Evolutionary conservation across 2,888 invertebrate genomes (phyloP), one percentile per base, ranked within the genome.

Genomic region (Morpho achilles): DNA sequence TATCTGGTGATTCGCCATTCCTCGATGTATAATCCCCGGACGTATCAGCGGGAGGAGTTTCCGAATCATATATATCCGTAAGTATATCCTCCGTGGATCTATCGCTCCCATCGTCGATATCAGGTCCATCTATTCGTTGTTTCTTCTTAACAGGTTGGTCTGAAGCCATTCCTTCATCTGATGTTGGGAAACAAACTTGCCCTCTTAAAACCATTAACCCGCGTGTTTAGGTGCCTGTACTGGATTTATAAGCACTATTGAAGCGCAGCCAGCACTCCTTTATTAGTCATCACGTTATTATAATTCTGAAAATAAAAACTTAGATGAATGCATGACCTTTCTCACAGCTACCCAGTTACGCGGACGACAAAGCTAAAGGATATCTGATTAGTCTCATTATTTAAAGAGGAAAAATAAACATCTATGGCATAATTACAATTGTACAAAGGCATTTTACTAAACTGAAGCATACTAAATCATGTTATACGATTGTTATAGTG

Each of bases 101-200:
- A 61, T 90, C 91, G 54, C 86, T 83, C 40, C 78, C 82, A 64
- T 93, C 93, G 65, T 93, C 93, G 52, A 92, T 91, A 63, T 92
- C 92, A 8, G 92, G 92, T 7, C 91, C 91, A 68, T 94, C 93
- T 69, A 95, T 94, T 75, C 95, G 93, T 78, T 95, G 94, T 79
- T 96, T 94, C 91, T 96, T 96, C 80, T 95, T 96, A 71, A 95
- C 94, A 68, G 96, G 96, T 87, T 96, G 96, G 85, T 96, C 95
- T 69, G 93, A 94, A 76, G 93, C 94, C 94, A 95, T 95, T 73
- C 86, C 92, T 85, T 88, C 91, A 85, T 90, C 85, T 80, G 88
- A 82, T 82, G 87, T 85, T 80, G 87, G 84, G 80, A 90, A 91
- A 74, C 82, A 78, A 69, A 88, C 82, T 73, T 91, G 91, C 84